Percentiles rank a stretch among this genome's conserved stretches.
Evolutionary conservation across 2,888 invertebrate species (phyloP).

Genomic region (Lasioglossum morio): DNA sequence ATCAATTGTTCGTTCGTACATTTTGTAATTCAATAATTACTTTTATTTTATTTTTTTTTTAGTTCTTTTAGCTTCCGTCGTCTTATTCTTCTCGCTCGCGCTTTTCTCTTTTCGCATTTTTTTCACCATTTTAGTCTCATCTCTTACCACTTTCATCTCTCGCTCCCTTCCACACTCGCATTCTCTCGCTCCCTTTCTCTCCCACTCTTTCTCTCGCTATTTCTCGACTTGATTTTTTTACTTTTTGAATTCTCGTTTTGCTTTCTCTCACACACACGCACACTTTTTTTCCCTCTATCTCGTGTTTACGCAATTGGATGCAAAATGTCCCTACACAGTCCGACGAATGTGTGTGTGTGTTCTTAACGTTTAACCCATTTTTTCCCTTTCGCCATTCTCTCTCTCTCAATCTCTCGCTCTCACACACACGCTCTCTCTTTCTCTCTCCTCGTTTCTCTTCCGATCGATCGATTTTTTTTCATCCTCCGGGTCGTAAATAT

Average conservation of each 20-base stretch:
- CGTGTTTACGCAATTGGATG: slow-evolving; percentile 82
- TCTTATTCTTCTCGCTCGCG: slow-evolving; percentile 77
- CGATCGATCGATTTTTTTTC: slow-evolving; percentile 19
- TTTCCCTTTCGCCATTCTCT: slow-evolving; percentile 16
- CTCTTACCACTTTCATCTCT: slow-evolving; percentile 60
- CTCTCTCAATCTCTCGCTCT: not conserved
- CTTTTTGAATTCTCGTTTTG: slow-evolving; percentile 37
- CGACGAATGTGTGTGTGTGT: slow-evolving; percentile 82
- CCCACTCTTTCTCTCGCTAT: slow-evolving; percentile 49
- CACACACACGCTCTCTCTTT: not conserved
- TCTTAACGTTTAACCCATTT: slow-evolving; percentile 59
- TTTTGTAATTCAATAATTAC: slow-evolving; percentile 68
- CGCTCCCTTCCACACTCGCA: slow-evolving; percentile 23
- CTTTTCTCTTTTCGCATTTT: slow-evolving; percentile 66
- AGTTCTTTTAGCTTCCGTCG: slow-evolving; percentile 77
- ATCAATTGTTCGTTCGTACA: slow-evolving; percentile 82
- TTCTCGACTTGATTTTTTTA: slow-evolving; percentile 54
- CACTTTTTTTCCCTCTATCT: slow-evolving; percentile 68
- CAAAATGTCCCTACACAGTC: slow-evolving; percentile 84
- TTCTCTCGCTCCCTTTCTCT: slow-evolving; percentile 48
- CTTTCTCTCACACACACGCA: slow-evolving; percentile 70
- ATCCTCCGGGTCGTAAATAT: slow-evolving; percentile 36
- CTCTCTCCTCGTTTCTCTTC: slow-evolving; percentile 15
- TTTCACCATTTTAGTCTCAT: slow-evolving; percentile 60
- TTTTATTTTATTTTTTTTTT: slow-evolving; percentile 60